Evolutionary conservation across 2,797 vertebrate species (phyloP).

Genomic region (Prionace glauca): DNA sequence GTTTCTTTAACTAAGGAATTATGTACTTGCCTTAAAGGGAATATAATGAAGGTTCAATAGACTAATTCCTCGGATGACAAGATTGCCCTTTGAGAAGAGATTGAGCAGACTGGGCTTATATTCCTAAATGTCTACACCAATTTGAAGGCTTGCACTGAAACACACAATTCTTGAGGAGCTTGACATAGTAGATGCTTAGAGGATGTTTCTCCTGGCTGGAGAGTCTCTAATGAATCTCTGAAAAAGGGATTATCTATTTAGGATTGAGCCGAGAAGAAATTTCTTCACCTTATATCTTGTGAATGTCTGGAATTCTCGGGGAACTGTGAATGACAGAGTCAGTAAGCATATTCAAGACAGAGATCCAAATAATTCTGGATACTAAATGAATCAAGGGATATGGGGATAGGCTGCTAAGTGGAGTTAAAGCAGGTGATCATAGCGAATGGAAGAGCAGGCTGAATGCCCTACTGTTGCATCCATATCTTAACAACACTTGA

Average conservation of each 20-base stretch:
- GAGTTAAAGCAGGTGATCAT: neutral
- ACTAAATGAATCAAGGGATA: neutral
- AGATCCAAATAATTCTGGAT: neutral
- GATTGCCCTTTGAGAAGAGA: too few relatives aligned
- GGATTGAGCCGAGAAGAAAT: neutral
- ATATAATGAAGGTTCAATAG: too few relatives aligned
- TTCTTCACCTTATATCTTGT: neutral
- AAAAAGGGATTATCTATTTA: neutral
- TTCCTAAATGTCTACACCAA: too few relatives aligned
- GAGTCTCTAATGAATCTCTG: too few relatives aligned
- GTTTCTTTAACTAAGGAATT: too few relatives aligned
- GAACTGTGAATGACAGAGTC: neutral
- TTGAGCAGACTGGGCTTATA: too few relatives aligned
- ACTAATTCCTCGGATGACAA: too few relatives aligned
- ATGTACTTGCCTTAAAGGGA: too few relatives aligned
- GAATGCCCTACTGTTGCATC: neutral
- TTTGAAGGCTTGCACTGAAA: too few relatives aligned
- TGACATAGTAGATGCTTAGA: too few relatives aligned
- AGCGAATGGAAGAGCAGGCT: neutral
- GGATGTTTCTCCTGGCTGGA: too few relatives aligned
- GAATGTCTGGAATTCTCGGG: neutral
- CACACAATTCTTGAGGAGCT: too few relatives aligned
- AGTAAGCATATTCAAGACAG: neutral
- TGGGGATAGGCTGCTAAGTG: neutral
- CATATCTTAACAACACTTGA: neutral